Base-by-base conservation (phyloP, 2,797 vertebrate genomes). In the Hydrophis major region DNA sequence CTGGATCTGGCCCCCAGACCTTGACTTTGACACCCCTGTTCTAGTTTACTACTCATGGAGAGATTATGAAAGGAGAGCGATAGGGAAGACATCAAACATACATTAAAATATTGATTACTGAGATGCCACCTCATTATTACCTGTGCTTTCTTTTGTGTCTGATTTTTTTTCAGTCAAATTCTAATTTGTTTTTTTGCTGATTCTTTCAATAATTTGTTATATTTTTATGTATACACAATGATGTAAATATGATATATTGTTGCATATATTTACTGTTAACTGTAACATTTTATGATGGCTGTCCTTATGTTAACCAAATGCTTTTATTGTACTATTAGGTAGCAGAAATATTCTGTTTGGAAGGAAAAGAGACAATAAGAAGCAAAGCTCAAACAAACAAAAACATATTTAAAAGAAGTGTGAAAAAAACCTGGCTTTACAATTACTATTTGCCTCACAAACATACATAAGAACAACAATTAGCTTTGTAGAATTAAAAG, bases 211-310 rank as follows among this genome's bases (percentile, higher is more conserved):
- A 8, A 83, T 83, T 47, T 83, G 2, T 25, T 47, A 42, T 78
- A 47, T 47, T 83, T 78, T 83, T 47, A 47, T 83, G 37, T 83
- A 83, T 83, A 42, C 37, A 83, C 32, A 74, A 37, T 83, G 74
- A 42, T 83, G 20, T 47, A 83, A 47, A 42, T 47, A 47, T 83
- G 37, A 83, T 83, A 47, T 47, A 12, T 83, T 83, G 74, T 83
- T 83, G 74, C 37, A 47, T 90, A 28, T 93, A 56, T 88, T 88
- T 63, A 87, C 37, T 28, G 6, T 91, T 74, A 59, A 47, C 37
- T 47, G 89, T 28, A 50, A 87, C 86, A 83, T 91, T 90, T 91
- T 83, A 91, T 63, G 92, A 66, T 47, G 88, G 27, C 92, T 18
- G 14, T 55, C 27, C 50, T 69, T 89, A 74, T 53, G 50, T 92